Conservation (phyloP, 2,888 invertebrate genomes). For the Ectobius pallidus region DNA sequence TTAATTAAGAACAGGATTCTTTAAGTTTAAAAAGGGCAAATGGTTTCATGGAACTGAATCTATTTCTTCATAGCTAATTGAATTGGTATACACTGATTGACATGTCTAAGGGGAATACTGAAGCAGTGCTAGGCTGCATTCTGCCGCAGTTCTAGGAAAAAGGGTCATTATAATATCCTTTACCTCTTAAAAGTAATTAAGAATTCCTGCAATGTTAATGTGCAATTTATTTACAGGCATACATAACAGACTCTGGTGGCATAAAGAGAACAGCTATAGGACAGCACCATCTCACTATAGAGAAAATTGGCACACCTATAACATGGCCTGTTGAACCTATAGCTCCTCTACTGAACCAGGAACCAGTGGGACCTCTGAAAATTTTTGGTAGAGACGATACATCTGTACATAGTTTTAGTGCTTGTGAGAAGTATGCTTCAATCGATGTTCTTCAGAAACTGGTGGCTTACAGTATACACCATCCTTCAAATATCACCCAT, state of each 20-base stretch:
- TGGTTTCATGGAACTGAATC: too few species aligned
- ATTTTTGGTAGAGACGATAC: slow-evolving; percentile 48
- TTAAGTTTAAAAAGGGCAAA: too few species aligned
- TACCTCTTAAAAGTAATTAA: too few species aligned
- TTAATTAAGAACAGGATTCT: too few species aligned
- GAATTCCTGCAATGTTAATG: too few species aligned
- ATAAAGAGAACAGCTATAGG: slow-evolving; percentile 65
- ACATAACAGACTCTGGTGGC: slow-evolving; percentile 60
- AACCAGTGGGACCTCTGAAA: slow-evolving; percentile 54
- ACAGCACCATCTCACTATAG: slow-evolving; percentile 71
- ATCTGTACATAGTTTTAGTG: slow-evolving; percentile 44
- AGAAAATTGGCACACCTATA: slow-evolving; percentile 62
- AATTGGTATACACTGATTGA: too few species aligned
- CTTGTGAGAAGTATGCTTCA: slow-evolving; percentile 46
- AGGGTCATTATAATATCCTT: too few species aligned
- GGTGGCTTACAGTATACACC: slow-evolving; percentile 65
- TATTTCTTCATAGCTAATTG: too few species aligned
- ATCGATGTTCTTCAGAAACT: slow-evolving; percentile 57
- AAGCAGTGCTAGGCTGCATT: too few species aligned
- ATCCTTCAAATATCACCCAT: slow-evolving; percentile 64
- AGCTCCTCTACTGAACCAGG: slow-evolving; percentile 50
- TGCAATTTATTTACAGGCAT: slow-evolving; percentile 52
- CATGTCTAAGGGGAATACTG: too few species aligned
- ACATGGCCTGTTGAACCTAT: slow-evolving; percentile 56
- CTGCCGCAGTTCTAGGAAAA: too few species aligned